These are phyloP conservation scores for Gila orcuttii DNA, from an alignment of 2,113 vertebrate species.

Conservation along the genomic window DNA sequence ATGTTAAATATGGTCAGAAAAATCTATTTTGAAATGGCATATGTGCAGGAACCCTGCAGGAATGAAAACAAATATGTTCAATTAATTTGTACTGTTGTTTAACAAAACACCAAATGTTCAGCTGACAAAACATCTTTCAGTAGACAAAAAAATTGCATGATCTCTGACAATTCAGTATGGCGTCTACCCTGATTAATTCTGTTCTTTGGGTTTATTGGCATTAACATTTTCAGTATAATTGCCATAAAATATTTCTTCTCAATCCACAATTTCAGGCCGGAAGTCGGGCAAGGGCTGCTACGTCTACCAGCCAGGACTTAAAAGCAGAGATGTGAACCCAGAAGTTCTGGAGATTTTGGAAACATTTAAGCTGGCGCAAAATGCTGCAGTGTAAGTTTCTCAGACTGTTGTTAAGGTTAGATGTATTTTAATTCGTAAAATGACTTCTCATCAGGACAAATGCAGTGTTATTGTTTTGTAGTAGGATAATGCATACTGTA, in stretches of 20 bases:
- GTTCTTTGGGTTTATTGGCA: neutral
- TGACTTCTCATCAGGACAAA: neutral
- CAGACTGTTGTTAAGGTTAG: neutral
- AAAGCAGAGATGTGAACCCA: slow-evolving; percentile 83
- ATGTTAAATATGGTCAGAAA: too few species aligned
- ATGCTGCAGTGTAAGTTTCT: slow-evolving; percentile 84
- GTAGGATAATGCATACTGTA: neutral
- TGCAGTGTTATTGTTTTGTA: neutral
- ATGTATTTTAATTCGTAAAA: neutral
- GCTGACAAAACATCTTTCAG: too few species aligned
- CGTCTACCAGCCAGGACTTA: slow-evolving; percentile 85
- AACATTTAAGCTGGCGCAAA: slow-evolving; percentile 78
- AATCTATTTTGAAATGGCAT: too few species aligned
- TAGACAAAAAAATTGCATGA: too few species aligned
- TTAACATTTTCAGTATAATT: neutral
- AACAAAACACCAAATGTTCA: too few species aligned
- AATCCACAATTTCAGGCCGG: slow-evolving; percentile 75
- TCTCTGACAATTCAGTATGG: neutral
- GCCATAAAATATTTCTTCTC: neutral
- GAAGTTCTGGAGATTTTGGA: slow-evolving; percentile 82
- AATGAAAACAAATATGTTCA: too few species aligned
- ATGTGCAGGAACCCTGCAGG: too few species aligned
- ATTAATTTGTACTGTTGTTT: too few species aligned
- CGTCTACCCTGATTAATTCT: neutral
- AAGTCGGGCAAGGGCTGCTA: slow-evolving; percentile 96